Base-by-base conservation (phyloP, 30 jellyfish, hydroid and myxozoan genomes). In the Aurelia aurita region DNA sequence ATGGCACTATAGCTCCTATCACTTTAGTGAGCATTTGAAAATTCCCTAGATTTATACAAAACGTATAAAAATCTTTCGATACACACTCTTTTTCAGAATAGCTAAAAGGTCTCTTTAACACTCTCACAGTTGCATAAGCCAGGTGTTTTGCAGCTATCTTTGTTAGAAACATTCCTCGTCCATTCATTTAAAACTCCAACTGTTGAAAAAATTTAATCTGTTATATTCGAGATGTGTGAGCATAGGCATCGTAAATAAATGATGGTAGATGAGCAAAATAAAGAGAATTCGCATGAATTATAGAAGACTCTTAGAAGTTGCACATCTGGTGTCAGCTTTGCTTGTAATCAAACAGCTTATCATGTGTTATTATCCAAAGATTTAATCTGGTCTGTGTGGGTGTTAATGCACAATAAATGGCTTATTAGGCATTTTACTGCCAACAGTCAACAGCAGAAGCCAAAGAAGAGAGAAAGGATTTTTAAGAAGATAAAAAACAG, bases 311-410 rank as follows among this genome's bases (percentile, higher is more conserved):
- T 44, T 22, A 47, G 67, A 63, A 49, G n/a, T 23, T 32, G 80
- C 83, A 83, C 93, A 83, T 71, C 93, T 83, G 93, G 77, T 69
- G 45, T 20, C 93, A 83, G 93, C 93, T 83, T 83, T 83, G 81
- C 74, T 23, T 53, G 29, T 57, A 27, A 66, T 81, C 72, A 47
- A 71, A 28, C 58, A 29, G 85, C 63, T 83, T 47, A 74, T 45
- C 8, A 72, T 69, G 66, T 70, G 72, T 70, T 55, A 58, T 32
- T 27, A 58, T 75, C 74, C 44, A 58, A 27, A 71, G 74, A 66
- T 71, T 44, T 83, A 69, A 83, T 83, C 93, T 51, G n/a, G 22
- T 65, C 57, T 55, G 87, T 83, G 93, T 70, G 93, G 93, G 93
- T 60, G 93, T 72, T 35, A 69, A 59, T 83, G 43, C 53, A 6